Conservation (phyloP, 2,113 vertebrate species). For the Ophthalmolycus amberensis region DNA sequence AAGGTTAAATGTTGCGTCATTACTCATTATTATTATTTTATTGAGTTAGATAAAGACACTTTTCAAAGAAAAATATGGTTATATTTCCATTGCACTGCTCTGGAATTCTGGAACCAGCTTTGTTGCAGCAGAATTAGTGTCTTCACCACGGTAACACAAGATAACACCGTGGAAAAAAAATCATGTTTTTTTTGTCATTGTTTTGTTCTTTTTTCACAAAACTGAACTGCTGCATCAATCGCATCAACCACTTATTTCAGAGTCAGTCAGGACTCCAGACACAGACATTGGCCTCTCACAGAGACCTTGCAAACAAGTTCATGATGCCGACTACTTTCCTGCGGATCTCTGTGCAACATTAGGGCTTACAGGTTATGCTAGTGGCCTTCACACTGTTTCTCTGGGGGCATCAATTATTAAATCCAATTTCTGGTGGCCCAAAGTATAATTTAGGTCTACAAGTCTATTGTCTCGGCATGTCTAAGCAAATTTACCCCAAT, state of each 20-base stretch:
- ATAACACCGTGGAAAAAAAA: not conserved
- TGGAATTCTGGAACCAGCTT: not conserved
- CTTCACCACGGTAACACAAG: not conserved
- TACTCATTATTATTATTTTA: not conserved
- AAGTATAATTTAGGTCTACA: conserved; percentile 53
- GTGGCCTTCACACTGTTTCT: conserved; percentile 67
- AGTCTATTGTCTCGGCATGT: conserved; percentile 47
- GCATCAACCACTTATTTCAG: conserved; percentile 49
- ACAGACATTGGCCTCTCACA: conserved; percentile 34
- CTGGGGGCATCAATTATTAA: conserved; percentile 65
- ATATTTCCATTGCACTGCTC: not conserved
- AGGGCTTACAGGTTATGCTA: conserved; percentile 36
- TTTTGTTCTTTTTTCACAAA: conserved; percentile 3
- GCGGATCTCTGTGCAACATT: conserved; percentile 37
- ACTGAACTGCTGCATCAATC: conserved; percentile 36
- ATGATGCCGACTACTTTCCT: conserved; percentile 50
- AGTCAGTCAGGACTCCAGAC: conserved; percentile 18
- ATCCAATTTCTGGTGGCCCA: conserved; percentile 66
- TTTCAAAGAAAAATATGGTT: not conserved
- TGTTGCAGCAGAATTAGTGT: not conserved
- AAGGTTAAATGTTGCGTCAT: not conserved
- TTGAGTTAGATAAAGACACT: not conserved
- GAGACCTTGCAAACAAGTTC: conserved; percentile 49
- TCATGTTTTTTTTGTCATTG: not conserved
- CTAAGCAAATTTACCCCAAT: conserved; percentile 50